Evolutionary conservation across 2,888 invertebrate genomes (phyloP).

Genomic region (Patella ulyssiponensis): DNA sequence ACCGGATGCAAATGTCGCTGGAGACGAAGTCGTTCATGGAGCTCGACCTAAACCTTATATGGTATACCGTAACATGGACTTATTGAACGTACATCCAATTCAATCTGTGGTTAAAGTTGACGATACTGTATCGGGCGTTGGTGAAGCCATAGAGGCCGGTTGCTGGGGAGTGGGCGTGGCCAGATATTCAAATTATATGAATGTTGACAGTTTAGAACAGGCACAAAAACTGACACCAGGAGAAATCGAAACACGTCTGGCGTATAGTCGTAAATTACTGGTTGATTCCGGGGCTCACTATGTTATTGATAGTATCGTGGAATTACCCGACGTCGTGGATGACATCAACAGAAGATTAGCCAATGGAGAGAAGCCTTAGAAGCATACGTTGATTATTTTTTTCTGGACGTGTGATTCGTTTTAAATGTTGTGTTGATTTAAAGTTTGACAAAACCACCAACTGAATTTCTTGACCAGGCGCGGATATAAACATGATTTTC

Average conservation of each 20-base stretch:
- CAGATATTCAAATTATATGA: slow-evolving; percentile 71
- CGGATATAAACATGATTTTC: too few relatives aligned
- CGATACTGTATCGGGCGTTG: slow-evolving; percentile 70
- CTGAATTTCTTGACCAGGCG: too few relatives aligned
- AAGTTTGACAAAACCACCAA: too few relatives aligned
- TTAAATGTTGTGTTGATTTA: too few relatives aligned
- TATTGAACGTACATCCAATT: slow-evolving; percentile 68
- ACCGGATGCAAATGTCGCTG: slow-evolving; percentile 69
- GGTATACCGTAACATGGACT: slow-evolving; percentile 71
- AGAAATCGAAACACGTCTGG: slow-evolving; percentile 56
- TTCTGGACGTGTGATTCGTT: not conserved
- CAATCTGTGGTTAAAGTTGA: slow-evolving; percentile 70
- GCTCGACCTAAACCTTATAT: slow-evolving; percentile 71
- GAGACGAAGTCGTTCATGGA: slow-evolving; percentile 70
- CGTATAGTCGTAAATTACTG: slow-evolving; percentile 61
- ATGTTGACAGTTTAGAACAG: slow-evolving; percentile 65
- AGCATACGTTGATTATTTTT: not conserved
- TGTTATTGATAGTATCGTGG: slow-evolving; percentile 70
- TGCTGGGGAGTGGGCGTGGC: slow-evolving; percentile 73
- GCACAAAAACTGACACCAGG: slow-evolving; percentile 51
- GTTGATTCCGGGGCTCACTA: slow-evolving; percentile 70
- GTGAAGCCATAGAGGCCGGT: slow-evolving; percentile 70
- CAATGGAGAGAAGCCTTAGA: slow-evolving; percentile 62
- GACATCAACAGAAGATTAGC: slow-evolving; percentile 68
- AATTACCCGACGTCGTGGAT: slow-evolving; percentile 68